phyloP scores from a whole-genome alignment of 2,797 vertebrate species.

The Sebastes alutus region DNA sequence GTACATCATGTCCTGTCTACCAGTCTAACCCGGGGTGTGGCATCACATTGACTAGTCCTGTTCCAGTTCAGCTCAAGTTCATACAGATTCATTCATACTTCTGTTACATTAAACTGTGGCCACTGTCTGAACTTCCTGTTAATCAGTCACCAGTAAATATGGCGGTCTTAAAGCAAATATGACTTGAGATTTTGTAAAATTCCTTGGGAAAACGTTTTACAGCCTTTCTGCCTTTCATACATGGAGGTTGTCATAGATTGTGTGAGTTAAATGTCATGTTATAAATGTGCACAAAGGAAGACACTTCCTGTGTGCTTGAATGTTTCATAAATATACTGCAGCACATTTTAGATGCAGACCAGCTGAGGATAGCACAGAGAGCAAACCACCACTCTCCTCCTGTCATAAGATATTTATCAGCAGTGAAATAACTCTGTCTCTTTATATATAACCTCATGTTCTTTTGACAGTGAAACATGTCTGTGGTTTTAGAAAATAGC shows the following conservation, averaged over 20 bases:
- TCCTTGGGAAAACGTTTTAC: neutral
- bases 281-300: neutral
- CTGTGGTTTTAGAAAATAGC: neutral
- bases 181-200: neutral
- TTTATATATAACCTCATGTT: neutral
- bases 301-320: neutral
- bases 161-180: neutral
- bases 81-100: neutral
- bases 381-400: constrained; percentile 18
- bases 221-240: neutral
- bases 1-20: neutral
- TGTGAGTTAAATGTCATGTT: neutral
- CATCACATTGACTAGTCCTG: neutral
- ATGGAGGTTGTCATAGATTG: neutral
- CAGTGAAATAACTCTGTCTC: constrained; percentile 22
- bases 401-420: constrained; percentile 54
- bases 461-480: neutral
- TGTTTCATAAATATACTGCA: neutral
- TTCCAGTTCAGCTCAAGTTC: neutral
- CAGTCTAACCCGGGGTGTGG: neutral
- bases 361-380: neutral
- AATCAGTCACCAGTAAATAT: neutral
- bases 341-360: neutral
- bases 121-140: neutral
- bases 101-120: neutral